Evolutionary conservation across 1,140 invertebrate genomes (phyloP), one percentile per base, ranked within the genome.

Genomic region (Dreissena polymorpha): DNA sequence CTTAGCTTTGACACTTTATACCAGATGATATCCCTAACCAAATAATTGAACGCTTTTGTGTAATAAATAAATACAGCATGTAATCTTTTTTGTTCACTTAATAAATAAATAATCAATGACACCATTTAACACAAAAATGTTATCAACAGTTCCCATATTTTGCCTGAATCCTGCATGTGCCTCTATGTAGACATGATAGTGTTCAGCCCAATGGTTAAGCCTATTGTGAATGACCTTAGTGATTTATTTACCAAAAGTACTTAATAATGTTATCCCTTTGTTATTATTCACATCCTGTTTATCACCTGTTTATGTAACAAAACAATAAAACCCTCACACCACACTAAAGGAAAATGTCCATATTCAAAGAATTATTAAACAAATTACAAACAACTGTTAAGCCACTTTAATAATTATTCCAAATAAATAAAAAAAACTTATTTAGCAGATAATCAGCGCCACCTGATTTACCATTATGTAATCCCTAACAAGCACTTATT

Each of bases 291-390:
- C 69, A 60, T 60, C 25, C n/a, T 57, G 13, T 53, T 16, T 0
- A 39, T 60, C 64, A 16, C 78, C 78, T 71, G 53, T 72, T 81
- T 81, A 81, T 73, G 57, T 60, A 81, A 73, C 16, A 8, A 68
- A 23, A 63, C 23, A 49, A 81, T 73, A 64, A 14, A 72, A 39
- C 39, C 80, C 64, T 75, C 64, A 53, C 21, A 29, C 72, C 18
- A 75, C 53, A 18, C 55, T 63, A 67, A 10, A 18, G 79, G 70
- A 64, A 70, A 80, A 16, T 70, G 10, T 10, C 77, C 77, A 21
- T 51, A 18, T 39, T 29, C 49, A 79, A 70, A 27, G 71, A 18
- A n/a, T 72, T 80, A 72, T 80, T 55, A 50, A 72, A 80, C 57
- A 80, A 39, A n/a, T 23, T 53, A 60, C 39, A 39, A 39, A 39